phyloP scores from a whole-genome alignment of 2,113 vertebrate genomes.

The Alligator mississippiensis region DNA sequence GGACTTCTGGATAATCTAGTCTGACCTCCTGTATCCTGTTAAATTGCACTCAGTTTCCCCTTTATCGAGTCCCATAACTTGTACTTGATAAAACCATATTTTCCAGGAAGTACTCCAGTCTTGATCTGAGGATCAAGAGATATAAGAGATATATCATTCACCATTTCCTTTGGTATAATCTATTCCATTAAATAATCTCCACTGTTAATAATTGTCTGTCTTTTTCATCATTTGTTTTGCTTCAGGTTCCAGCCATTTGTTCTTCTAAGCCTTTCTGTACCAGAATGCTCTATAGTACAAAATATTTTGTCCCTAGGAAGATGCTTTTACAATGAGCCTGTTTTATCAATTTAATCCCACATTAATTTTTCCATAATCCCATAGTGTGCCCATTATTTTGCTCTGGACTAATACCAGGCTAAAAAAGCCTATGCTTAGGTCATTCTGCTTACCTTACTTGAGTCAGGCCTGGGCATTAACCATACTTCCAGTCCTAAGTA shows the following conservation, averaged over 20 bases:
- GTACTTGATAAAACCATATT: neutral
- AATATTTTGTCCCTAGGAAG: too few species aligned
- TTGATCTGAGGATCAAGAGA: too few species aligned
- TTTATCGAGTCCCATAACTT: neutral
- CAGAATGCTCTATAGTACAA: too few species aligned
- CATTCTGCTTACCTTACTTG: too few species aligned
- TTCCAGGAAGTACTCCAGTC: neutral
- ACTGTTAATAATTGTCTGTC: neutral
- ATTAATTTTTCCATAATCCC: neutral
- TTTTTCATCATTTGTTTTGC: neutral
- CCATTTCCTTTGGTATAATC: too few species aligned
- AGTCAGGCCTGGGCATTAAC: too few species aligned
- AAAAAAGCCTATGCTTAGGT: neutral
- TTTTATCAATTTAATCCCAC: neutral
- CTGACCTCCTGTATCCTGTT: neutral
- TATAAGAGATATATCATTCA: too few species aligned
- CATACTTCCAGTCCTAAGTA: too few species aligned
- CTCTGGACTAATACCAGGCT: neutral
- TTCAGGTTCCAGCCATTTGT: too few species aligned
- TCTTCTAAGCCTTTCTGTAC: too few species aligned
- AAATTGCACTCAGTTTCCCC: neutral
- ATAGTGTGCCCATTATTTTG: neutral
- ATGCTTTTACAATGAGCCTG: neutral
- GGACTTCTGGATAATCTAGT: neutral
- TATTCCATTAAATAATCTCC: neutral